Evolutionary conservation across 1,140 invertebrate species (phyloP), one percentile per base, ranked within the genome.

Genomic region (Episyrphus balteatus): DNA sequence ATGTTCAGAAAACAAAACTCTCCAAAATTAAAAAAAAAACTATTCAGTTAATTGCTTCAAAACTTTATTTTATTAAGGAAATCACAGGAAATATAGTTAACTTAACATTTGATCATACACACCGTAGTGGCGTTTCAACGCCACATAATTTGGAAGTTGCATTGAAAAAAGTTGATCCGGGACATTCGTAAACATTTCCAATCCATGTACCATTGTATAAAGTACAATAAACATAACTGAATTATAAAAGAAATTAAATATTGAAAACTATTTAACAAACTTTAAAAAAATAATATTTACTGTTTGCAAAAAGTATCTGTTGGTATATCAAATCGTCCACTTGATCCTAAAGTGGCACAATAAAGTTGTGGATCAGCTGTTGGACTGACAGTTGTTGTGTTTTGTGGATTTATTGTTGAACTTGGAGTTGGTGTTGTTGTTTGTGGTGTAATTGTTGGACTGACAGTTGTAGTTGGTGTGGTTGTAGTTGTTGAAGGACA

Each of bases 271-370:
- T 30, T 18, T 48, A 19, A 10, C 7, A 10, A 11, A 17, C 14
- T n/a, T 19, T 19, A 18, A 34, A 14, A 50, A 9, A 41, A 18
- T 15, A 2, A 19, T 12, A 33, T 42, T 44, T 32, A 52, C 49
- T 61, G 55, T 9, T 44, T 53, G 39, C 62, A 65, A 3, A 61
- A 60, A 33, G 49, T 65, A 31, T 43, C 51, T 11, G 52, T 55
- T 51, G n/a, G 52, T 49, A n/a, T 51, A 1, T 56, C 40, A 43
- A 46, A 65, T 13, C 45, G 31, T 0, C 55, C 59, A 33, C 36
- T 62, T 11, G 12, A 34, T 36, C 36, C 34, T 13, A 19, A 51
- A 0, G 56, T 50, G 12, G 49, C 42, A 34, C 62, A 65, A 39
- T 58, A 62, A 8, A 38, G 48, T 1, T 32, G 32, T 0, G 58